A percentile compares a stretch with the other conserved stretches of the same genome.
Conservation (phyloP, 2,113 vertebrate genomes). For the Corvus cornix region DNA sequence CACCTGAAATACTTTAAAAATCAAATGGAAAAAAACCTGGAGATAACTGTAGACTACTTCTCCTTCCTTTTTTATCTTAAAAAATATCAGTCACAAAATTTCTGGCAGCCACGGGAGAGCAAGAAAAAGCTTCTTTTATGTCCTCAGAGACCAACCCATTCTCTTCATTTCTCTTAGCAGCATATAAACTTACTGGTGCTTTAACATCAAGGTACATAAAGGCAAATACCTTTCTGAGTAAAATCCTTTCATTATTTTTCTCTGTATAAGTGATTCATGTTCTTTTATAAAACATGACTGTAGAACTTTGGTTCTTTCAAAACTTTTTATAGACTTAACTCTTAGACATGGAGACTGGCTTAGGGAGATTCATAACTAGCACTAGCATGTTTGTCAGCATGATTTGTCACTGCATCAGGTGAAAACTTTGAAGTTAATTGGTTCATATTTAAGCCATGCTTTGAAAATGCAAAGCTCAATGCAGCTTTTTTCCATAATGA, state of each 20-base stretch:
- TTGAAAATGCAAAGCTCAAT: slow-evolving; percentile 34
- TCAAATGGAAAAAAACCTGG: background rate
- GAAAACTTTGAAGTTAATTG: slow-evolving; percentile 46
- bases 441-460: slow-evolving; percentile 33
- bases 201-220: slow-evolving; percentile 36
- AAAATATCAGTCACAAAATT: background rate
- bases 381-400: background rate
- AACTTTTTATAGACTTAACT: slow-evolving; percentile 1
- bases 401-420: slow-evolving; percentile 35
- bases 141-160: background rate
- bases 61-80: background rate
- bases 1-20: background rate
- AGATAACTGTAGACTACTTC: background rate
- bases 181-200: background rate
- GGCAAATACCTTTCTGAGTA: slow-evolving; percentile 12
- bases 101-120: background rate
- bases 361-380: slow-evolving; percentile 9
- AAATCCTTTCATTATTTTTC: slow-evolving; percentile 48
- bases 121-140: background rate
- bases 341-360: background rate
- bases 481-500: slow-evolving; percentile 7
- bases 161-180: background rate
- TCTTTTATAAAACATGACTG: background rate
- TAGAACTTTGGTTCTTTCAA: background rate
- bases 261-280: slow-evolving; percentile 19